These are phyloP conservation scores for Margarornis squamiger DNA, from an alignment of 2,797 vertebrate genomes.

Conservation along the genomic window DNA sequence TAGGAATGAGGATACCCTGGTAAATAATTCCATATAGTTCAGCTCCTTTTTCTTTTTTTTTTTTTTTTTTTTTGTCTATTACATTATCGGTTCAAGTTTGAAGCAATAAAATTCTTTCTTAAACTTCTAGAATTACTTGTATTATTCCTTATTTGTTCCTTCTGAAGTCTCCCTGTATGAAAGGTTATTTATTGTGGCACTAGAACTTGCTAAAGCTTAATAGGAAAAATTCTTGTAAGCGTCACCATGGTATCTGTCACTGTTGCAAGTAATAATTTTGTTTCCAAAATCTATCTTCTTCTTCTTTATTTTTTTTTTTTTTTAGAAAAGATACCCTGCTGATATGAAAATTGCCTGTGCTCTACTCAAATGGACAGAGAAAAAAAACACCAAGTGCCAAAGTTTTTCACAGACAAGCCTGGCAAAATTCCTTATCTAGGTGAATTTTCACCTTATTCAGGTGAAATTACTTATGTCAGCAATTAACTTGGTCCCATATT, in stretches of 20 bases:
- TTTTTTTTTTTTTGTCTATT: background rate
- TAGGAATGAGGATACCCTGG: conserved; percentile 21
- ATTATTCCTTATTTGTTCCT: conserved; percentile 69
- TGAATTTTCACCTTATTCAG: background rate
- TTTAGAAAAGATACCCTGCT: conserved; percentile 21
- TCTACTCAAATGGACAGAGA: conserved; percentile 32
- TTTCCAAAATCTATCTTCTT: conserved; percentile 22
- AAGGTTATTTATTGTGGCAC: conserved; percentile 74
- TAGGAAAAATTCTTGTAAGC: conserved; percentile 74
- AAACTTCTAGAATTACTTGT: conserved; percentile 65
- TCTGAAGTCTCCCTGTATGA: conserved; percentile 69
- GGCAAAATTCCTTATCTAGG: background rate
- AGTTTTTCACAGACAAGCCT: background rate
- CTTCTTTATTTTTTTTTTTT: background rate
- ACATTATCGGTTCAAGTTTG: conserved; percentile 61
- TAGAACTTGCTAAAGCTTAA: conserved; percentile 71
- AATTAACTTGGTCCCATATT: background rate
- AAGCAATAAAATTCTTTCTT: conserved; percentile 62
- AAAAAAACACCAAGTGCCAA: background rate
- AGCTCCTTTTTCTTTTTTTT: background rate
- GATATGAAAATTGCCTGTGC: conserved; percentile 64
- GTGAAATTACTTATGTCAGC: background rate
- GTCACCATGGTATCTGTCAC: conserved; percentile 69
- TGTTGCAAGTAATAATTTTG: conserved; percentile 69
- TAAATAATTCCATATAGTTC: conserved; percentile 40